A percentile compares a stretch with the other conserved stretches of the same genome.
phyloP scores from a whole-genome alignment of 1,140 invertebrate genomes.

The Zaprionus kolodkinae region DNA sequence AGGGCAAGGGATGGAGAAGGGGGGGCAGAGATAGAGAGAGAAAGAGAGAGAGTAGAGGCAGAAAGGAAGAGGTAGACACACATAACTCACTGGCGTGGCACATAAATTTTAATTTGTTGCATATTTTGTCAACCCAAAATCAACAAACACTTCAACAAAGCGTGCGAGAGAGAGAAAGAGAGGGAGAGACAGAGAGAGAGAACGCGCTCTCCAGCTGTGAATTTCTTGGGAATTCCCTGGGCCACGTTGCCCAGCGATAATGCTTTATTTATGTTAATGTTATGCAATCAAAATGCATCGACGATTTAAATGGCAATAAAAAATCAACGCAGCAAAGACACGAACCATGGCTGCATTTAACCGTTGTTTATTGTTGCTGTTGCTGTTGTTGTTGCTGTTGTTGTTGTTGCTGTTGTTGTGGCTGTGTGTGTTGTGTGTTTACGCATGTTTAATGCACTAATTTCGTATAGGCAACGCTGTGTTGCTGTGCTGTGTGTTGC shows the following conservation, averaged over 20 bases:
- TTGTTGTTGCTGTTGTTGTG: constrained; percentile 53
- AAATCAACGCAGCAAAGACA: constrained; percentile 73
- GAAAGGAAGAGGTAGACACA: neutral
- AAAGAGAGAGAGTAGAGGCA: constrained; percentile 18
- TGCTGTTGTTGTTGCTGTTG: constrained; percentile 6
- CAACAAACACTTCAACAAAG: constrained; percentile 60
- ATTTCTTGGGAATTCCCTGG: constrained; percentile 84
- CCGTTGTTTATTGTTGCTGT: constrained; percentile 64
- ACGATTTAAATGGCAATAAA: constrained; percentile 83
- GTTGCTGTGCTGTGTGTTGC: neutral
- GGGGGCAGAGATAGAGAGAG: neutral
- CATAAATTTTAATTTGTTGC: constrained; percentile 84
- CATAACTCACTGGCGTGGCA: constrained; percentile 71
- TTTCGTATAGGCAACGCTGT: constrained; percentile 58
- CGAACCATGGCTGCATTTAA: constrained; percentile 61
- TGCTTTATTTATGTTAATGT: constrained; percentile 84
- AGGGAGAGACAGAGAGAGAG: neutral
- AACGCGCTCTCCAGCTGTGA: constrained; percentile 76
- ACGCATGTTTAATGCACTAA: constrained; percentile 83
- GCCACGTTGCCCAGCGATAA: constrained; percentile 54
- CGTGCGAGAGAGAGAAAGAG: neutral
- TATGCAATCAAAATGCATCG: constrained; percentile 83
- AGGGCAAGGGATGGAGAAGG: no score
- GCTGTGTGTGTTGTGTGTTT: constrained; percentile 54
- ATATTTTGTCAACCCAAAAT: constrained; percentile 84